Conservation (phyloP, 2,113 vertebrate species). For the Cacatua alba region DNA sequence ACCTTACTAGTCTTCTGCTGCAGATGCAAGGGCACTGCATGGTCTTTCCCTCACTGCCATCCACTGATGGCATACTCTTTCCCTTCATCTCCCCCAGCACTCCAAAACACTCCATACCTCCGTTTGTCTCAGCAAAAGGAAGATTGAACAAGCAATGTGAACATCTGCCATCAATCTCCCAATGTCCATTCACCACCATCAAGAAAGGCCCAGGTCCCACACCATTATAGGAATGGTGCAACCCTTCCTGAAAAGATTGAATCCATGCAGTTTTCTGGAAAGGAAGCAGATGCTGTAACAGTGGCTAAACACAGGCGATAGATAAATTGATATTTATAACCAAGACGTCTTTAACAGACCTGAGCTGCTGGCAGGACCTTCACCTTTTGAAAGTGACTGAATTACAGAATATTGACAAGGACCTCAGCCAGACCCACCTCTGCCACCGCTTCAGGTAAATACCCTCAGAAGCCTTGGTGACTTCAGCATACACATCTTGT, state of each 20-base stretch:
- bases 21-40: too few relatives aligned
- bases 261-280: background rate
- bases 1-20: background rate
- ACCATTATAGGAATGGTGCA: rapidly evolving
- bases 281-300: background rate
- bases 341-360: background rate
- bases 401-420: background rate
- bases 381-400: background rate
- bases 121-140: background rate
- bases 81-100: background rate
- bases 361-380: background rate
- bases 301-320: background rate
- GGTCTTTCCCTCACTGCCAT: too few relatives aligned
- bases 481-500: background rate
- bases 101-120: background rate
- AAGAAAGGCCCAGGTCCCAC: background rate
- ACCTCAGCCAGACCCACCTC: background rate
- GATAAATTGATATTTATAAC: background rate
- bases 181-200: rapidly evolving
- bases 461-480: background rate
- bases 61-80: rapidly evolving
- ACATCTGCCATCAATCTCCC: background rate
- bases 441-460: background rate
- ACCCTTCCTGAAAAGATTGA: background rate
- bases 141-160: rapidly evolving